Conservation (phyloP, 2,888 invertebrate species). For the Acronicta aceris region DNA sequence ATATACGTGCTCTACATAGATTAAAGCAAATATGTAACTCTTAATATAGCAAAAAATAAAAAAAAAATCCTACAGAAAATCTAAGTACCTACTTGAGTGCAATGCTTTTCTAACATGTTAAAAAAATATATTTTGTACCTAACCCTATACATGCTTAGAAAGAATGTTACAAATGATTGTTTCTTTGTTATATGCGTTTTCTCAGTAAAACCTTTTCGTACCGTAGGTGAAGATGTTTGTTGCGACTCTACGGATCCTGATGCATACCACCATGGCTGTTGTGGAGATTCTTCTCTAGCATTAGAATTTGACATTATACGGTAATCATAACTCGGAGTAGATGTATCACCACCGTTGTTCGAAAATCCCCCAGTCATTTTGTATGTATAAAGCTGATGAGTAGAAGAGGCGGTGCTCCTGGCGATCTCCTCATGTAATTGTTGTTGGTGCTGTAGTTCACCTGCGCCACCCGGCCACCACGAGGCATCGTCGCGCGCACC, state of each 20-base stretch:
- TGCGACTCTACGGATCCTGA: constrained; percentile 90
- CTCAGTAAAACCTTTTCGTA: constrained; percentile 62
- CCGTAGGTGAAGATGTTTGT: constrained; percentile 85
- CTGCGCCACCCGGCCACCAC: constrained; percentile 87
- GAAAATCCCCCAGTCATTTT: constrained; percentile 96
- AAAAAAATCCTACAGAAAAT: background rate
- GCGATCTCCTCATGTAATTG: constrained; percentile 86
- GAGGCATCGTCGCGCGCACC: constrained; percentile 89
- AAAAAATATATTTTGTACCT: background rate
- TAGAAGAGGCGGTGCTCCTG: constrained; percentile 82
- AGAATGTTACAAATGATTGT: background rate
- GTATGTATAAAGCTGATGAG: constrained; percentile 94
- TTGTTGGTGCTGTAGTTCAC: constrained; percentile 86
- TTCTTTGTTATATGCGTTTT: constrained; percentile 29
- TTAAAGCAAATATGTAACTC: no score
- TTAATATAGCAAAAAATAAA: no score
- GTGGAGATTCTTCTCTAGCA: constrained; percentile 84
- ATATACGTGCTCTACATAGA: no score
- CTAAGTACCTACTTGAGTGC: background rate
- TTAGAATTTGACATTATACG: constrained; percentile 91
- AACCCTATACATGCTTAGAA: background rate
- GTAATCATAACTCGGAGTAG: constrained; percentile 93
- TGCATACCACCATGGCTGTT: constrained; percentile 93
- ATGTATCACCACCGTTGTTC: constrained; percentile 91
- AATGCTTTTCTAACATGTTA: no score